phyloP scores from a whole-genome alignment of 1,140 invertebrate species.

The Bombus superbus region DNA sequence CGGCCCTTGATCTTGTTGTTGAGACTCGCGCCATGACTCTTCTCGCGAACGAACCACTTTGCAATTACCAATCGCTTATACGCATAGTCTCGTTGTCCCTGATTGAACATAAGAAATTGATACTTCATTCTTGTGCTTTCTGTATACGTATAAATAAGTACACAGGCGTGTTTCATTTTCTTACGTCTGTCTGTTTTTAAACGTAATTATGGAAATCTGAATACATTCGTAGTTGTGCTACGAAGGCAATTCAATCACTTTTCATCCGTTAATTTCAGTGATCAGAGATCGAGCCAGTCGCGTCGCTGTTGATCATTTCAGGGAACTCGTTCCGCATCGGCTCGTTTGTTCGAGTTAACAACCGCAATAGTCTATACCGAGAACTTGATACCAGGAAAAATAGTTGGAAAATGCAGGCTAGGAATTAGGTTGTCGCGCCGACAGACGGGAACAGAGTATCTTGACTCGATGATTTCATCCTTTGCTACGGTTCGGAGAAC shows the following conservation, averaged over 20 bases:
- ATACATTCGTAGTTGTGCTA: no score
- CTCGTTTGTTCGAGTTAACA: slow-evolving; percentile 4
- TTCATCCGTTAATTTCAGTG: neutral
- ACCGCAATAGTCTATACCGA: neutral
- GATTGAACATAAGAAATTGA: neutral
- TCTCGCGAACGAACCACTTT: neutral
- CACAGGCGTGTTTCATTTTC: neutral
- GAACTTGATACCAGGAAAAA: neutral
- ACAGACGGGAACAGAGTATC: neutral
- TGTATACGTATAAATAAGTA: neutral
- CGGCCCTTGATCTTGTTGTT: neutral
- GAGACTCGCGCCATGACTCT: neutral
- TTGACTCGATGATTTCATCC: slow-evolving; percentile 11
- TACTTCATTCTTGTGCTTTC: neutral
- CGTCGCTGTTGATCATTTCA: slow-evolving; percentile 11
- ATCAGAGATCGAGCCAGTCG: no score
- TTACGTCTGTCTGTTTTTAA: no score
- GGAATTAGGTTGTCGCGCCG: neutral
- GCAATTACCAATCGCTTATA: slow-evolving; percentile 4
- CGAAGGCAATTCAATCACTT: neutral
- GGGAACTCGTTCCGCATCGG: neutral
- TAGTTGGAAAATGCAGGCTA: neutral
- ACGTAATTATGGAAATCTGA: no score
- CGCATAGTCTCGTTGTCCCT: neutral
- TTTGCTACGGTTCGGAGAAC: neutral